A percentile compares a stretch with the other conserved stretches of the same genome.
Conservation (phyloP, 2,113 vertebrate genomes). For the Octodon degus region DNA sequence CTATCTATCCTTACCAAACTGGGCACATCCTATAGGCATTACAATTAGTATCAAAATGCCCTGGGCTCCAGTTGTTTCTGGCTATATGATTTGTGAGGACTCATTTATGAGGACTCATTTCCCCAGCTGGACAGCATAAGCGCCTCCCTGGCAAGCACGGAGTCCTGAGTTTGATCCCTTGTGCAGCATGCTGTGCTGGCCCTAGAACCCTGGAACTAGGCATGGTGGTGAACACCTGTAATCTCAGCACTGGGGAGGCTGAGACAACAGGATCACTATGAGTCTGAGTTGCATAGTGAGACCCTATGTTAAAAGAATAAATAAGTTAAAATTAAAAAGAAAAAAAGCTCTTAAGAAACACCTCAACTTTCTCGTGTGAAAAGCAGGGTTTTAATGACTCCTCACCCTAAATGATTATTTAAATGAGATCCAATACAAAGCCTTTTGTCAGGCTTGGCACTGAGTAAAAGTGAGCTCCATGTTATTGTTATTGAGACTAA, state of each 20-base stretch:
- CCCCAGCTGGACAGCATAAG: no score
- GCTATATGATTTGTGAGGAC: not conserved
- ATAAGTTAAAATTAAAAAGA: no score
- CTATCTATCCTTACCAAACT: not conserved
- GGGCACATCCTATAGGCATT: not conserved
- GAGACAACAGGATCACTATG: no score
- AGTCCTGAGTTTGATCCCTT: no score
- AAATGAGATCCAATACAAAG: conserved; percentile 22
- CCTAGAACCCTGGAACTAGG: no score
- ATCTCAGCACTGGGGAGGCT: no score
- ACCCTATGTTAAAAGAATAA: no score
- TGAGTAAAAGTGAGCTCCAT: not conserved
- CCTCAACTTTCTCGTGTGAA: not conserved
- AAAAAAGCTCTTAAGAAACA: not conserved
- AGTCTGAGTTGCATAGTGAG: no score
- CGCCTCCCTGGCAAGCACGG: no score
- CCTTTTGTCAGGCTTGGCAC: not conserved
- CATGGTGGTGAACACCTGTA: no score
- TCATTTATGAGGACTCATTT: not conserved
- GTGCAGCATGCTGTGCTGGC: no score
- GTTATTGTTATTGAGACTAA: not conserved
- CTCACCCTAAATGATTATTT: conserved; percentile 9
- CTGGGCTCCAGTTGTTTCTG: not conserved
- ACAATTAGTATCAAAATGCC: not conserved
- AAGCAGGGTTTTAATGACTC: not conserved